Base-by-base conservation (phyloP, 2,797 vertebrate genomes). In the Silurus aristotelis region DNA sequence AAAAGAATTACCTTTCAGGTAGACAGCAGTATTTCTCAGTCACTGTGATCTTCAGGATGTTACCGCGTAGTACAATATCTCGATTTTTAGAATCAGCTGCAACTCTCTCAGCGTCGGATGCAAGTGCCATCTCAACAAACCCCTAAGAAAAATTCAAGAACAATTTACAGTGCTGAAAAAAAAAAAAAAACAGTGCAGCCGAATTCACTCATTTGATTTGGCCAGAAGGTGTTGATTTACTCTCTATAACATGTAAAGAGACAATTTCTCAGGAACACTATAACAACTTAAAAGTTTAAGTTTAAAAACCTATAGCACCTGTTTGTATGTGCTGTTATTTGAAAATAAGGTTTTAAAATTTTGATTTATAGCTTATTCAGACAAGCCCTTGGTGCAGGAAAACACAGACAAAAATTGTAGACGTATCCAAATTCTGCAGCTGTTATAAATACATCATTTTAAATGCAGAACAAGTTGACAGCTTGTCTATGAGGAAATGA, bases 111-210 rank as follows among this genome's bases (percentile, higher is more conserved):
- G 92, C 94, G 71, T 94, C 93, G 0, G 89, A 84, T 0, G 88
- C 73, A 0, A 86, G 85, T 0, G 82, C 89, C 93, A 94, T 94
- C 83, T 94, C 92, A 13, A 94, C 87, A 67, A 94, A 94, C 55
- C 90, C 92, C 94, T 95, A 84, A 60, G 88, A 88, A 9, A 71
- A 63, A 77, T 80, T 12, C 7, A 63, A 46, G 68, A 64, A 3
- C 10, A 52, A 73, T 25, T 64, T 8, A 80, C 48, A 81, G 58
- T 19, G 10, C 17, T 5, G 6, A 27, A 43, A 27, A 5, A 1
- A 58, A 3, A 56, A 27, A 20, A 58, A 20, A 76, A 56, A 31
- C 31, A 56, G 55, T 38, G 38, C 38, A 38, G 38, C 38, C 4
- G 4, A 52, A 7, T 52, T 52, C 10, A 52, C 10, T 52, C 10